Percentiles rank a stretch among this genome's conserved stretches.
Evolutionary conservation across 30 jellyfish, hydroid and myxozoan genomes (phyloP).

Genomic region (Chironex yamaguchii): DNA sequence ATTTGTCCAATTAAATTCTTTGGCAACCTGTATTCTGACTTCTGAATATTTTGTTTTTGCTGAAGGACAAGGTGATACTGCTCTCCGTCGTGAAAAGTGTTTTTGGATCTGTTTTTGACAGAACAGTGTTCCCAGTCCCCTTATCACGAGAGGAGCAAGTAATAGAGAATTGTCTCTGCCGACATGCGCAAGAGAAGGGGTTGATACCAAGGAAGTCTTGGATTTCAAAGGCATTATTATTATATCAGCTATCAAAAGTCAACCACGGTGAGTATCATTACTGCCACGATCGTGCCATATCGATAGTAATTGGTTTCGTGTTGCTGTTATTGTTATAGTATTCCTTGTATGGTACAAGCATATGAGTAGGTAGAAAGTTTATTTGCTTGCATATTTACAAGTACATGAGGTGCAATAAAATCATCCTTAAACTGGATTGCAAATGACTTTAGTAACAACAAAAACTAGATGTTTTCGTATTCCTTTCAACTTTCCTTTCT

Average conservation of each 20-base stretch:
- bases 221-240: constrained; percentile 68
- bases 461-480: too few relatives aligned
- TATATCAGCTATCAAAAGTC: constrained; percentile 76
- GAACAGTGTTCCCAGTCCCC: constrained; percentile 10
- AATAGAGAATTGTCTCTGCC: constrained; percentile 26
- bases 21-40: not conserved
- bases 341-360: too few relatives aligned
- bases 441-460: too few relatives aligned
- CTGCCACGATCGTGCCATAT: too few relatives aligned
- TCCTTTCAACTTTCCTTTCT: too few relatives aligned
- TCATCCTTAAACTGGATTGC: too few relatives aligned
- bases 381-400: too few relatives aligned
- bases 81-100: constrained; percentile 59
- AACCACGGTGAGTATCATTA: constrained; percentile 78
- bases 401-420: too few relatives aligned
- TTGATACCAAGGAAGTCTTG: constrained; percentile 69
- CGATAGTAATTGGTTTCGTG: too few relatives aligned
- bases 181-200: constrained; percentile 66
- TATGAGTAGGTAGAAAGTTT: too few relatives aligned
- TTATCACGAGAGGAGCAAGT: constrained; percentile 64
- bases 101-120: constrained; percentile 68
- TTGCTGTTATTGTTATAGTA: too few relatives aligned
- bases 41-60: not conserved
- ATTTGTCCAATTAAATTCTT: too few relatives aligned
- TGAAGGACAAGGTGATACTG: constrained; percentile 76